Evolutionary conservation across 2,113 vertebrate species (phyloP), one percentile per base, ranked within the genome.

Genomic region (Lethenteron camtschaticum): DNA sequence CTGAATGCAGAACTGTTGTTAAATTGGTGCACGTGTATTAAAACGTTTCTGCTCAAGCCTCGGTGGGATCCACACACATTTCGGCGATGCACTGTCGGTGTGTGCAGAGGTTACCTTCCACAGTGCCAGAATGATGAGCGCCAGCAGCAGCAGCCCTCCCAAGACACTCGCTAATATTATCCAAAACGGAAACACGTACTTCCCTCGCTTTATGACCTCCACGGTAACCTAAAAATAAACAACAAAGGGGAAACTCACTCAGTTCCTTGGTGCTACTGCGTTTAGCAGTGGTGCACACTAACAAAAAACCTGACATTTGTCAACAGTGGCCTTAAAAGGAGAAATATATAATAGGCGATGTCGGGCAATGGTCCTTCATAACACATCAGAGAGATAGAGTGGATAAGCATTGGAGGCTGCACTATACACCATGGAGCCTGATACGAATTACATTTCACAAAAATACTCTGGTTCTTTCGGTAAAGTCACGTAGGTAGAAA

Each of bases 81-180:
- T 41, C 41, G 41, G 41, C 41, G 41, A 41, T 41, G 41, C 41
- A 7, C 6, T 41, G 41, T 41, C 41, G 41, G 6, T 41, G 5
- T 6, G 41, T 41, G 41, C 41, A 6, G 41, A 41, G 63, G n/a
- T 81, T 76, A 90, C 94, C 90, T 89, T 90, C 94, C 91, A 96
- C 12, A 97, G 81, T 0, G 71, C 85, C 2, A 97, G 82, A 16
- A 94, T 83, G 0, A 97, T 80, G 70, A 97, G 76, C 2, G 83
- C 85, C 70, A 97, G 79, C 6, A 96, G 83, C 75, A 94, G 79
- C 71, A 97, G 80, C 0, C 94, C 94, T 3, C 90, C 94, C 10
- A 95, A 69, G 0, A 84, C 82, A 78, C 94, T 97, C 2, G 86
- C 89, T 18, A 96, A 75, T 56, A 97, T 83, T 73, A 97, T 86